These are phyloP conservation scores for Hoplodrina ambigua DNA, from an alignment of 2,888 invertebrate genomes.

Conservation along the genomic window DNA sequence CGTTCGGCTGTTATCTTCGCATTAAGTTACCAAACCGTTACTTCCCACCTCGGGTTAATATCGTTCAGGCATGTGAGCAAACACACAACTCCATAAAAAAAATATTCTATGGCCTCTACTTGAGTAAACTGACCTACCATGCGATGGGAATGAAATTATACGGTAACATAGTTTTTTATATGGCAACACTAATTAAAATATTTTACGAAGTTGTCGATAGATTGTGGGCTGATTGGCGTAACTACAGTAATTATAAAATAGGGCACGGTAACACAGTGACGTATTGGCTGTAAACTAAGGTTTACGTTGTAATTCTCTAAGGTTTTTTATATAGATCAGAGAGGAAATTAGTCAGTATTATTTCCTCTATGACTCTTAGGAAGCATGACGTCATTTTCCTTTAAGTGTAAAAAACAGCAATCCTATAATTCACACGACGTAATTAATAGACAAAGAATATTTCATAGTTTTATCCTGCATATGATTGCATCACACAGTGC, in stretches of 20 bases:
- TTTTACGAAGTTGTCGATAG: conserved; percentile 33
- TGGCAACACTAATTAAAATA: conserved; percentile 44
- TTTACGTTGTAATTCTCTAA: neutral
- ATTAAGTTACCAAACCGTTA: conserved; percentile 77
- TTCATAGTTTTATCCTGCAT: conserved; percentile 27
- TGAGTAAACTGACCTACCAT: conserved; percentile 60
- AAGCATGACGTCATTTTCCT: conserved; percentile 54
- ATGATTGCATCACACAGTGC: conserved; percentile 28
- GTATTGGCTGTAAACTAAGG: neutral
- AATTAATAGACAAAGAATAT: conserved; percentile 21
- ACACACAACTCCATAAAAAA: conserved; percentile 59
- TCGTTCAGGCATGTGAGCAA: conserved; percentile 68
- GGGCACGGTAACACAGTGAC: neutral
- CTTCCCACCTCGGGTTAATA: conserved; percentile 69
- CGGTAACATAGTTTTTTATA: conserved; percentile 44
- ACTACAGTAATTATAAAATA: conserved; percentile 21
- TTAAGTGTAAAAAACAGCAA: conserved; percentile 54
- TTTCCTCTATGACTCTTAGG: conserved; percentile 35
- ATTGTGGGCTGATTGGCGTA: conserved; percentile 40
- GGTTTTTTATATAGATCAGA: conserved; percentile 5
- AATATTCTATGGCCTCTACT: conserved; percentile 48
- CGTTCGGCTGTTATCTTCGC: conserved; percentile 76
- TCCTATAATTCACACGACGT: conserved; percentile 10
- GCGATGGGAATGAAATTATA: conserved; percentile 60
- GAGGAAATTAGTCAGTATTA: conserved; percentile 22